Evolutionary conservation across 1,140 invertebrate genomes (phyloP).

Genomic region (Nymphalis io): DNA sequence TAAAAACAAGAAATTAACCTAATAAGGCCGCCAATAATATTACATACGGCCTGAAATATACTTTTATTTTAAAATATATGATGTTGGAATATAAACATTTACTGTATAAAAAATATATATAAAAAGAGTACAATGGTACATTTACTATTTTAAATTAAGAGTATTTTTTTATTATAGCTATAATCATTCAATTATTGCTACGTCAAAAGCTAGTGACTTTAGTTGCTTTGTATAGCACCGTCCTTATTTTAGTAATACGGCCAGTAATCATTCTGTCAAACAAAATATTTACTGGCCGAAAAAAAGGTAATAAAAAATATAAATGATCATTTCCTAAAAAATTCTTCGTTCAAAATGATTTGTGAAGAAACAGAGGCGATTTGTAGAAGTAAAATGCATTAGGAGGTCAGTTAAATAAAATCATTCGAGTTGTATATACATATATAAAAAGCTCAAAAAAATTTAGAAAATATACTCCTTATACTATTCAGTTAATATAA

Average conservation of each 20-base stretch:
- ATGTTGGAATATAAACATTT: too few relatives aligned
- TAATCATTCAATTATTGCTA: too few relatives aligned
- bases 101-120: too few relatives aligned
- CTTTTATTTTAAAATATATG: too few relatives aligned
- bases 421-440: slow-evolving; percentile 48
- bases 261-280: neutral
- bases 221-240: neutral
- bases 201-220: neutral
- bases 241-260: neutral
- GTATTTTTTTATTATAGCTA: too few relatives aligned
- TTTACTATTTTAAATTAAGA: too few relatives aligned
- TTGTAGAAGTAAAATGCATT: slow-evolving; percentile 38
- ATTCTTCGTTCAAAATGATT: slow-evolving; percentile 28
- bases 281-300: neutral
- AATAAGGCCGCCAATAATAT: too few relatives aligned
- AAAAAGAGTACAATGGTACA: too few relatives aligned
- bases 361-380: slow-evolving; percentile 33
- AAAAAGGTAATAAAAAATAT: slow-evolving; percentile 15
- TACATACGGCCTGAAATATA: too few relatives aligned
- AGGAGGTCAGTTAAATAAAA: slow-evolving; percentile 56
- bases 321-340: slow-evolving; percentile 18
- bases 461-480: slow-evolving; percentile 27
- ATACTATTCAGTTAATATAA: too few relatives aligned
- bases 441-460: slow-evolving; percentile 51
- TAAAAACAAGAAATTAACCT: too few relatives aligned